Conservation (phyloP, 1,140 invertebrate species). For the Leptoteleia sp. region DNA sequence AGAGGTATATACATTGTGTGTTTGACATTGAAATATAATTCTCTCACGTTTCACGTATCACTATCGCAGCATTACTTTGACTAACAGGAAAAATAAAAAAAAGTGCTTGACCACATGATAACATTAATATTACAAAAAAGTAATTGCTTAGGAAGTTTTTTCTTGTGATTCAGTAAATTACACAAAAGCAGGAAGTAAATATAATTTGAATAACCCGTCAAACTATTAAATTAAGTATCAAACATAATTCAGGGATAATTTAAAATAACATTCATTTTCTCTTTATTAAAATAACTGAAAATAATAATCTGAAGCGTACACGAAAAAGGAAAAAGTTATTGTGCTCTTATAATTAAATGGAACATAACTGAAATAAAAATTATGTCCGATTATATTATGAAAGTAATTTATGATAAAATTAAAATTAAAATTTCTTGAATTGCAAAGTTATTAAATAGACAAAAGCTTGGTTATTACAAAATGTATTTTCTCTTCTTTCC, state of each 20-base stretch:
- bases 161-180: slow-evolving; percentile 10
- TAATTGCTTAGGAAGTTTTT: slow-evolving; percentile 16
- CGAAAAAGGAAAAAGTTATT: too few relatives aligned
- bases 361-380: too few relatives aligned
- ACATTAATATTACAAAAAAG: slow-evolving; percentile 25
- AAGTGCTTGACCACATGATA: slow-evolving; percentile 12
- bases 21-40: slow-evolving; percentile 47
- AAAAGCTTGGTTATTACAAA: slow-evolving; percentile 4
- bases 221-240: too few relatives aligned
- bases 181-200: not conserved
- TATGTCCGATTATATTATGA: too few relatives aligned
- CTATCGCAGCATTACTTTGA: slow-evolving; percentile 25
- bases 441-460: too few relatives aligned
- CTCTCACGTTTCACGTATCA: slow-evolving; percentile 43
- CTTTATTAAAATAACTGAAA: too few relatives aligned
- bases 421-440: too few relatives aligned
- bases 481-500: not conserved
- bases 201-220: not conserved
- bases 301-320: too few relatives aligned
- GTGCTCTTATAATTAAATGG: too few relatives aligned
- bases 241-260: not conserved
- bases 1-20: slow-evolving; percentile 19
- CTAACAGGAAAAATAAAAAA: slow-evolving; percentile 22
- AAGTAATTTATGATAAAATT: too few relatives aligned
- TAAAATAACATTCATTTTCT: too few relatives aligned